Conservation (phyloP, 2,113 vertebrate genomes). For the Cavia porcellus region DNA sequence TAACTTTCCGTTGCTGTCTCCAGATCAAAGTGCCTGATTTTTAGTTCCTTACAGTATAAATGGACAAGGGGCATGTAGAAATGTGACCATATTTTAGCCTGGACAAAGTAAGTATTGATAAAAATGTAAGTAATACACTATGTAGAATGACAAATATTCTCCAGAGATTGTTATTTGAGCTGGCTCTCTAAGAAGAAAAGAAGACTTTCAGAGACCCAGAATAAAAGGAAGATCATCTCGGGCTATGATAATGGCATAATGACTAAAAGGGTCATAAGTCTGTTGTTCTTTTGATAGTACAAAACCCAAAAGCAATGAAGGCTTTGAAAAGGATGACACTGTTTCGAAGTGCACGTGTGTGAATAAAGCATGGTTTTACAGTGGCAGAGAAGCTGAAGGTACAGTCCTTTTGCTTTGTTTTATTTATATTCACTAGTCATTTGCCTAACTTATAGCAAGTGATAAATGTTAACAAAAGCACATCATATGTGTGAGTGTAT, state of each 20-base stretch:
- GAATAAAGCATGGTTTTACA: neutral
- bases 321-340: neutral
- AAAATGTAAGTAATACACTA: neutral
- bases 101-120: neutral
- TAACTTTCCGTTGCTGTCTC: neutral
- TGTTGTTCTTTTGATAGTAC: conserved; percentile 39
- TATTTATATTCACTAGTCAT: neutral
- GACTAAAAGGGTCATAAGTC: neutral
- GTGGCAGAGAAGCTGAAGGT: neutral
- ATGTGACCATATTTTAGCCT: neutral
- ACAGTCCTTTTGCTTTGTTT: neutral
- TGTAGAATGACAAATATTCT: neutral
- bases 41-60: neutral
- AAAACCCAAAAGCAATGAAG: conserved; percentile 35
- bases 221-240: conserved; percentile 34
- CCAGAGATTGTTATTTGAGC: neutral
- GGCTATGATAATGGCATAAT: neutral
- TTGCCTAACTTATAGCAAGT: neutral
- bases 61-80: neutral
- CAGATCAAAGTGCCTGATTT: neutral
- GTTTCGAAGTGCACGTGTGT: neutral
- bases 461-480: neutral
- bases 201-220: conserved; percentile 35
- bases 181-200: neutral
- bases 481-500: neutral